Percentiles rank a stretch among this genome's conserved stretches.
Evolutionary conservation across 2,888 invertebrate genomes (phyloP).

Genomic region (Drosophila prolongata): DNA sequence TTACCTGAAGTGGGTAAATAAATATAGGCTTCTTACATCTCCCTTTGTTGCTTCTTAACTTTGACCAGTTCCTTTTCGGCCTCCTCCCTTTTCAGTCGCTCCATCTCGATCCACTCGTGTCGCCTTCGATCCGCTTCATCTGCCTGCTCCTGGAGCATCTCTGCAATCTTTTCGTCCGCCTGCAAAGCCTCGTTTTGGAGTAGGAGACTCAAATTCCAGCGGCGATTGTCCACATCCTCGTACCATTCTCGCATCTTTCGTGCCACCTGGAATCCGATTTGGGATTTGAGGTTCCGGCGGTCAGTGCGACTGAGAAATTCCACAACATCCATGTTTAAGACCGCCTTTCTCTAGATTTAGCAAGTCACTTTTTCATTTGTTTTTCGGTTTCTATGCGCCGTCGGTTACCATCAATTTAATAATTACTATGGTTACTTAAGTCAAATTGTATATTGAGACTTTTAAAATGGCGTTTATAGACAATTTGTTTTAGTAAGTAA

Average conservation of each 20-base stretch:
- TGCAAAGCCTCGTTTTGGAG: constrained; percentile 35
- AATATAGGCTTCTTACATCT: constrained; percentile 46
- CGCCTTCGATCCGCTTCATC: constrained; percentile 46
- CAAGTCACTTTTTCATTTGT: background rate
- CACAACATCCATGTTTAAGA: constrained; percentile 44
- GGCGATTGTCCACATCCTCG: constrained; percentile 54
- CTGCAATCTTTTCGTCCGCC: constrained; percentile 40
- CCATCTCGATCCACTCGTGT: constrained; percentile 63
- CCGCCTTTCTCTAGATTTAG: background rate
- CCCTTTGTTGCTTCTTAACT: constrained; percentile 56
- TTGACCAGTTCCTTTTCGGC: constrained; percentile 51
- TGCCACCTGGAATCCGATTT: constrained; percentile 48
- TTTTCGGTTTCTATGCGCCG: constrained; percentile 21
- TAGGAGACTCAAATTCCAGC: constrained; percentile 36
- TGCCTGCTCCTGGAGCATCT: constrained; percentile 26
- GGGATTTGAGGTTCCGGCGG: constrained; percentile 56
- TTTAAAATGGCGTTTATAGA: no score
- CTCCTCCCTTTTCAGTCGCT: constrained; percentile 43
- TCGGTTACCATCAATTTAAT: background rate
- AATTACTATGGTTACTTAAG: background rate
- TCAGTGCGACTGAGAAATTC: constrained; percentile 63
- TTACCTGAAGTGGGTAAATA: rapidly evolving
- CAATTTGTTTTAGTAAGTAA: no score
- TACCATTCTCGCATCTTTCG: constrained; percentile 43
- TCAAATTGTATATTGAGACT: background rate